A percentile compares a stretch with the other conserved stretches of the same genome.
These are phyloP conservation scores for Catonia carolina DNA, from an alignment of 2,888 invertebrate genomes.

Conservation along the genomic window DNA sequence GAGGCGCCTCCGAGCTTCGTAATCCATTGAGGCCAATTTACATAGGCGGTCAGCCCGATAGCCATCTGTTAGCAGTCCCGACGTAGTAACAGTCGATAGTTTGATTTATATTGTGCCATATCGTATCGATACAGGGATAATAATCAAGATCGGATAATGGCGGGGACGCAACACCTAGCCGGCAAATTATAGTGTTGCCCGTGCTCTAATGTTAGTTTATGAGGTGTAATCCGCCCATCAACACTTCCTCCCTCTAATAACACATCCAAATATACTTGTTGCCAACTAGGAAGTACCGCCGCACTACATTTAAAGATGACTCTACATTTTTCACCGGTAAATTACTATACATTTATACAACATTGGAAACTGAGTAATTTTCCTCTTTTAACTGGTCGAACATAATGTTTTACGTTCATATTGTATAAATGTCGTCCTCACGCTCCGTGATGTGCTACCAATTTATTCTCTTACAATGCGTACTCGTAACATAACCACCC, in stretches of 20 bases:
- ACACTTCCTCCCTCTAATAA: neutral
- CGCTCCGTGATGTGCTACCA: no score
- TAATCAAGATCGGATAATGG: neutral
- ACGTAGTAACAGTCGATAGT: neutral
- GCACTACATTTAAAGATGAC: conserved; percentile 3
- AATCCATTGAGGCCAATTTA: conserved; percentile 3
- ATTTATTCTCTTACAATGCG: no score
- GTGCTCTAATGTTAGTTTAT: conserved; percentile 10
- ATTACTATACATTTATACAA: neutral
- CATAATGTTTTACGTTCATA: no score
- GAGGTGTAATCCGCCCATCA: conserved; percentile 8
- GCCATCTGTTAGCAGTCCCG: neutral
- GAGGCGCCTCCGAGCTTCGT: neutral
- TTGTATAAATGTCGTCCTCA: no score
- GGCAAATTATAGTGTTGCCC: conserved; percentile 10
- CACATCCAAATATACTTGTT: neutral
- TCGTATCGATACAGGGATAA: neutral
- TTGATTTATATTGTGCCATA: conserved; percentile 8
- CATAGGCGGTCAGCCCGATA: neutral
- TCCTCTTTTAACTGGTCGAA: no score
- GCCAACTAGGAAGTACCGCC: conserved; percentile 8
- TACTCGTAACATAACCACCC: no score
- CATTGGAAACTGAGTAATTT: no score
- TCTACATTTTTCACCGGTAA: conserved; percentile 6
- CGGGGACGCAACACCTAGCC: neutral